These are phyloP conservation scores for Apistogramma diplotaenia DNA, from an alignment of 2,113 vertebrate species.

Conservation along the genomic window DNA sequence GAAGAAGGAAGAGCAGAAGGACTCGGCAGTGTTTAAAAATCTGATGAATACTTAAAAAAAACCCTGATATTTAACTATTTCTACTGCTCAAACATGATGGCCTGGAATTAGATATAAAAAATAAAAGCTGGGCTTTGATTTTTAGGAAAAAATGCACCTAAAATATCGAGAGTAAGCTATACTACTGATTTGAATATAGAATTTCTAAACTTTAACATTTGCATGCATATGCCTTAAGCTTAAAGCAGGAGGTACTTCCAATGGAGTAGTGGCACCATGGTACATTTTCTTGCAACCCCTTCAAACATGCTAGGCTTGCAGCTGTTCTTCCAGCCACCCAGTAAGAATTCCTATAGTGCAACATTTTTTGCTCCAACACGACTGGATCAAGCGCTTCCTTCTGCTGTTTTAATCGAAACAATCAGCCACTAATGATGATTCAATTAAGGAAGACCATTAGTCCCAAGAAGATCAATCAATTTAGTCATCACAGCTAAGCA, in stretches of 20 bases:
- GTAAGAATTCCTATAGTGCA: neutral
- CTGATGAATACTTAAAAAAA: no score
- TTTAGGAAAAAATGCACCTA: no score
- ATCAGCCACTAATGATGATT: constrained; percentile 56
- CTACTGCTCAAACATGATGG: no score
- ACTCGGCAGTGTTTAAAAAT: no score
- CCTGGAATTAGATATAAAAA: no score
- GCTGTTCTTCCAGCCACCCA: neutral
- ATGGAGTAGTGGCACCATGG: neutral
- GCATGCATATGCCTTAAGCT: neutral
- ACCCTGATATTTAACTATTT: no score
- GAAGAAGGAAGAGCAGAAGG: no score
- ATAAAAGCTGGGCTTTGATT: no score
- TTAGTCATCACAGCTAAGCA: constrained; percentile 65
- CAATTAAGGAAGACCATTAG: constrained; percentile 56
- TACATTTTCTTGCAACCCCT: neutral
- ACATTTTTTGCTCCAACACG: neutral
- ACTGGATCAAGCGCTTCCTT: constrained; percentile 22
- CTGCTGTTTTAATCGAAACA: constrained; percentile 44
- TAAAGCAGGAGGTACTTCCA: neutral
- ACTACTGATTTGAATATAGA: neutral
- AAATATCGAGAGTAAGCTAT: no score
- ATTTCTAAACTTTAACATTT: neutral
- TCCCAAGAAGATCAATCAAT: constrained; percentile 40
- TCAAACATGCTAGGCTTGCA: neutral